phyloP scores from a whole-genome alignment of 92 coral and sea anemone genomes.

The Palythoa caribaeorum region DNA sequence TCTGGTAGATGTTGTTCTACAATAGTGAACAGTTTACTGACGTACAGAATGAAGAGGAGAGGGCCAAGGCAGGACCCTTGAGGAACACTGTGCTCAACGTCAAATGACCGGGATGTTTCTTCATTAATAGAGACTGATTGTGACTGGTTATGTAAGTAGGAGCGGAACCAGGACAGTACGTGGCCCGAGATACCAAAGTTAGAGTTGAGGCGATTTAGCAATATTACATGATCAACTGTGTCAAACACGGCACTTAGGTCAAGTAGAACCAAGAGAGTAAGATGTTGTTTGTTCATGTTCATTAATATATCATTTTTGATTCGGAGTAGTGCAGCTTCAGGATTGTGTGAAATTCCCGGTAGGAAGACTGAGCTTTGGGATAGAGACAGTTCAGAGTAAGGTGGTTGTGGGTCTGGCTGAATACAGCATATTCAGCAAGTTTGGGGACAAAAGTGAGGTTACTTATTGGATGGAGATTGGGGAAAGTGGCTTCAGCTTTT shows the following conservation, averaged over 20 bases:
- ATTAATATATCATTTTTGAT: no score
- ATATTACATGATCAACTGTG: neutral
- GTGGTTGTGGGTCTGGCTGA: neutral
- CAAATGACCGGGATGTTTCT: conserved; percentile 28
- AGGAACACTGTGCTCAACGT: conserved; percentile 9
- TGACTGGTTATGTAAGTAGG: neutral
- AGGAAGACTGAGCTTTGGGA: neutral
- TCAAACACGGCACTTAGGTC: no score
- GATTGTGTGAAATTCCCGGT: no score
- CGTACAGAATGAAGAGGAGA: no score
- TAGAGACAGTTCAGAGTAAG: conserved; percentile 24
- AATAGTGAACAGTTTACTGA: neutral
- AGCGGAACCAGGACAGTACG: neutral
- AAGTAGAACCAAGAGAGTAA: no score
- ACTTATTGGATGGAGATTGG: conserved; percentile 26
- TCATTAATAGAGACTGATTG: conserved; percentile 42
- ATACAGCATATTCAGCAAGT: neutral
- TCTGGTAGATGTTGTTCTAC: no score
- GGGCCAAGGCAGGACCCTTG: no score
- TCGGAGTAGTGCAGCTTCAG: neutral
- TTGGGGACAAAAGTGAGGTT: conserved; percentile 21
- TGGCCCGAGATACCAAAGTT: conserved; percentile 43
- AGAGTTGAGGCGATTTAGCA: conserved; percentile 18
- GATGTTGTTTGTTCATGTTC: no score
- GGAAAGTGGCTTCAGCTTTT: conserved; percentile 51